phyloP scores from a whole-genome alignment of 2,888 invertebrate genomes.

The Mimachlamys varia region DNA sequence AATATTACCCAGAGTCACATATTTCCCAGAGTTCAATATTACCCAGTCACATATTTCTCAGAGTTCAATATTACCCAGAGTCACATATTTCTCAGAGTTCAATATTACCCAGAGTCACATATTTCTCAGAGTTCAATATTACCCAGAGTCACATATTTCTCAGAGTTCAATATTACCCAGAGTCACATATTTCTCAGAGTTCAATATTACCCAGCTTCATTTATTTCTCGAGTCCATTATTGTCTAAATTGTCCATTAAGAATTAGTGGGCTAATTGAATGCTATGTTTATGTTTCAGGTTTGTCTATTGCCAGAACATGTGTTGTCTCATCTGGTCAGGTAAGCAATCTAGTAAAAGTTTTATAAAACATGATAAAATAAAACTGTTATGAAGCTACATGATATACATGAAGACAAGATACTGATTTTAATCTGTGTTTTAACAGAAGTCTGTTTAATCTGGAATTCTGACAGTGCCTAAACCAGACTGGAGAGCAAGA shows the following conservation, averaged over 20 bases:
- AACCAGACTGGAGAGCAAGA: too few relatives aligned
- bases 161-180: too few relatives aligned
- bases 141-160: neutral
- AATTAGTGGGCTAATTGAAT: too few relatives aligned
- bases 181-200: neutral
- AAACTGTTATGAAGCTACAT: too few relatives aligned
- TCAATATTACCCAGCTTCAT: neutral
- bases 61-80: neutral
- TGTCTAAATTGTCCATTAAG: too few relatives aligned
- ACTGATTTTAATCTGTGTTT: too few relatives aligned
- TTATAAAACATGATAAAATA: neutral
- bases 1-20: neutral
- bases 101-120: neutral
- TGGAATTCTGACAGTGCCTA: too few relatives aligned
- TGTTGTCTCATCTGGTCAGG: conserved; percentile 90
- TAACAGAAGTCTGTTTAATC: too few relatives aligned
- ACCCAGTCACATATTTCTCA: neutral
- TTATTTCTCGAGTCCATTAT: too few relatives aligned
- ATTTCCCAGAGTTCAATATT: neutral
- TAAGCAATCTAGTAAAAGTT: conserved; percentile 72
- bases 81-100: too few relatives aligned
- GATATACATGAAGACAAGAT: too few relatives aligned
- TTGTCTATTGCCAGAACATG: conserved; percentile 91
- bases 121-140: neutral
- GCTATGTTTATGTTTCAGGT: conserved; percentile 71